phyloP scores from a whole-genome alignment of 2,113 vertebrate species.

The Bungarus multicinctus region DNA sequence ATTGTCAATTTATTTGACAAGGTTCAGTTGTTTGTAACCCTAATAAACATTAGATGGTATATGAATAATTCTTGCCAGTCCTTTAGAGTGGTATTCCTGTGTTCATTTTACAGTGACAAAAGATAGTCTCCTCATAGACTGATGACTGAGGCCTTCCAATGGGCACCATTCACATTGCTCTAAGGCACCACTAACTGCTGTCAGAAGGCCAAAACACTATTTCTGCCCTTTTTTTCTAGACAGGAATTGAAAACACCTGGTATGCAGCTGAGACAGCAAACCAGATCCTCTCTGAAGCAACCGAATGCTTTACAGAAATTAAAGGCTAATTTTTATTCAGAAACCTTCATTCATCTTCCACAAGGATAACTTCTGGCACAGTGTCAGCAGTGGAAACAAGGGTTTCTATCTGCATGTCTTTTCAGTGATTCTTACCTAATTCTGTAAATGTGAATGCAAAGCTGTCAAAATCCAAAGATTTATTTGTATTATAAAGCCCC shows the following conservation, averaged over 20 bases:
- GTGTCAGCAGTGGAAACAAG: background rate
- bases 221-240: background rate
- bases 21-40: background rate
- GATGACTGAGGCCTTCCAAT: conserved; percentile 24
- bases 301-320: background rate
- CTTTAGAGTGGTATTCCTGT: background rate
- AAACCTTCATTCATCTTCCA: background rate
- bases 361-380: background rate
- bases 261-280: conserved; percentile 6
- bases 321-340: background rate
- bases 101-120: background rate
- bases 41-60: background rate
- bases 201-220: conserved; percentile 3
- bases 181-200: background rate
- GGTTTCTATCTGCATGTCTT: background rate
- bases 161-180: background rate
- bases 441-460: background rate
- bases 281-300: conserved; percentile 1
- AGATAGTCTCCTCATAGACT: background rate
- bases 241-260: conserved; percentile 20
- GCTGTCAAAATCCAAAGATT: background rate
- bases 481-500: background rate
- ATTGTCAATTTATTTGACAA: background rate
- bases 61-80: background rate
- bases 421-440: background rate